phyloP scores from a whole-genome alignment of 2,113 vertebrate genomes.

The Riparia riparia region DNA sequence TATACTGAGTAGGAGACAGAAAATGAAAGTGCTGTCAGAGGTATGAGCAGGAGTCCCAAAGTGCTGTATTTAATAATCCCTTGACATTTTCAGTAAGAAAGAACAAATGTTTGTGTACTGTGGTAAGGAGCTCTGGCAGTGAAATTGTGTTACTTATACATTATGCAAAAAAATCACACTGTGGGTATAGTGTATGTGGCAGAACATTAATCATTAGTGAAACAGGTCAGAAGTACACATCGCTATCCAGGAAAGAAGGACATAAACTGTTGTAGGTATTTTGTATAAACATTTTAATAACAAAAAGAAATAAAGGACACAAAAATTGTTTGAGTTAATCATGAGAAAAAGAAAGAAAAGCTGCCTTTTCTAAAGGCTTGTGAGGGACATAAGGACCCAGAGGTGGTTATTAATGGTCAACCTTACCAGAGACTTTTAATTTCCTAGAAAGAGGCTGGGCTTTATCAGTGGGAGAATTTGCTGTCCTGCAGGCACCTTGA shows the following conservation, averaged over 20 bases:
- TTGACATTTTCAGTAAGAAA: conserved; percentile 26
- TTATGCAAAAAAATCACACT: neutral
- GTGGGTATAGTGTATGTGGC: neutral
- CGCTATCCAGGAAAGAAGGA: neutral
- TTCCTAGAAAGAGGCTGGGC: conserved; percentile 17
- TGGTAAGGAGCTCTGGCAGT: neutral
- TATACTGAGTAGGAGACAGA: neutral
- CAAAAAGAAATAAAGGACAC: neutral
- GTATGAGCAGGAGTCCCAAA: neutral
- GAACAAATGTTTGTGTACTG: conserved; percentile 43
- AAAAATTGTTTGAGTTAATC: neutral
- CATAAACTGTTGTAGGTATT: neutral
- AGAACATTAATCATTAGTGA: neutral
- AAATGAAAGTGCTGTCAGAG: neutral
- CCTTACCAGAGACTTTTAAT: neutral
- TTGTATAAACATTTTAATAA: neutral
- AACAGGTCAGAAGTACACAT: neutral
- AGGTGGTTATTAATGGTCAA: neutral
- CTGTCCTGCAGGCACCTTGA: neutral
- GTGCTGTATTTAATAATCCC: neutral
- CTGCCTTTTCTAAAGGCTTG: neutral
- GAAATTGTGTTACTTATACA: neutral
- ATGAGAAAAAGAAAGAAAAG: neutral
- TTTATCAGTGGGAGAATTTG: neutral
- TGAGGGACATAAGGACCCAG: neutral